phyloP scores from a whole-genome alignment of 2,888 invertebrate genomes.

The Epinotia demarniana region DNA sequence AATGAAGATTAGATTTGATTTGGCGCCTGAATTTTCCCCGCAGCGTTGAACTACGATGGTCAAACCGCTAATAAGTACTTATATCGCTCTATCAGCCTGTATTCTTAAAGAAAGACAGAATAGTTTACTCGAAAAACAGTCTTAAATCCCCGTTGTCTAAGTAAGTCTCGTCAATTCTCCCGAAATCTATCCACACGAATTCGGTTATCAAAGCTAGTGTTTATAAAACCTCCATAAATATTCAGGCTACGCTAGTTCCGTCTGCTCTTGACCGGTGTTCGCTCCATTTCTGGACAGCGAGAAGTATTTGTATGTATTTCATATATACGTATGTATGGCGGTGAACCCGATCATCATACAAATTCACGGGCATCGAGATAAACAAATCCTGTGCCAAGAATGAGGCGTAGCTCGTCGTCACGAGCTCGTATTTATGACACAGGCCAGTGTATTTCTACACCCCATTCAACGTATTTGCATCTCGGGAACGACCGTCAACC shows the following conservation, averaged over 20 bases:
- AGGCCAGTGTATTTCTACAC: conserved; percentile 27
- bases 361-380: conserved; percentile 71
- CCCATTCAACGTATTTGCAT: conserved; percentile 5
- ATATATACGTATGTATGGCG: conserved; percentile 52
- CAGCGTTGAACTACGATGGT: no score
- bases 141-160: background rate
- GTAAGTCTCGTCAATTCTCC: background rate
- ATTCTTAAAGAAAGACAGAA: background rate
- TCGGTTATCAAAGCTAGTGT: background rate
- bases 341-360: conserved; percentile 66
- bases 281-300: conserved; percentile 19
- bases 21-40: no score
- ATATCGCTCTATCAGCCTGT: no score
- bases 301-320: background rate
- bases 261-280: conserved; percentile 25
- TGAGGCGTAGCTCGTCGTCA: conserved; percentile 67
- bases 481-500: background rate
- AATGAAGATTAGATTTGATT: no score
- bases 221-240: conserved; percentile 9
- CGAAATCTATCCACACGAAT: background rate
- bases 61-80: no score
- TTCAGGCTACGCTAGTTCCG: background rate
- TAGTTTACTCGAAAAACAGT: background rate
- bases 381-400: conserved; percentile 68
- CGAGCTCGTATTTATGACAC: conserved; percentile 48